Percentiles rank a stretch among this genome's conserved stretches.
Evolutionary conservation across 2,113 vertebrate species (phyloP).

Genomic region (Abramis brama): DNA sequence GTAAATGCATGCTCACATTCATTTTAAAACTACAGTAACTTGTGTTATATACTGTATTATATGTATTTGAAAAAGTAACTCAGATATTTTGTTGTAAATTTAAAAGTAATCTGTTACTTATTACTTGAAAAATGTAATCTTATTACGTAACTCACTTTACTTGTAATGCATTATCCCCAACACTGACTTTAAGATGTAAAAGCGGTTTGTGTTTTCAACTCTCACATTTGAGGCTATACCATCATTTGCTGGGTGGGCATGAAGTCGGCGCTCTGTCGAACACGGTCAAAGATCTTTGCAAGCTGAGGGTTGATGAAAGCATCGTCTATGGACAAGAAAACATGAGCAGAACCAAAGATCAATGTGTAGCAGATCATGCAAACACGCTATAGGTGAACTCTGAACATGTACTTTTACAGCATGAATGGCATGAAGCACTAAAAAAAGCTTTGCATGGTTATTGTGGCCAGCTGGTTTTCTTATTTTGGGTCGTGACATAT

Average conservation of each 20-base stretch:
- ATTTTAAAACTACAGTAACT: no score
- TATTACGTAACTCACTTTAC: no score
- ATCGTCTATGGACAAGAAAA: conserved; percentile 77
- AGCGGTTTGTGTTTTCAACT: conserved; percentile 42
- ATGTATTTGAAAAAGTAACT: no score
- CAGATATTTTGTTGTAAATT: no score
- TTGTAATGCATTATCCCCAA: no score
- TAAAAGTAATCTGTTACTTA: no score
- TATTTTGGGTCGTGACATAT: conserved; percentile 64
- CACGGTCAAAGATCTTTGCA: conserved; percentile 92
- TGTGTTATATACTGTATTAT: no score
- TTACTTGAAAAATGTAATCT: no score
- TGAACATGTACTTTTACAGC: not conserved
- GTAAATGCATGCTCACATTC: no score
- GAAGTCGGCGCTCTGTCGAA: conserved; percentile 93
- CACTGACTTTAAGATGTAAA: not conserved
- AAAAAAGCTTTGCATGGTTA: conserved; percentile 1
- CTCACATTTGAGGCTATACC: conserved; percentile 73
- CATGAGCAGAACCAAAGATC: no score
- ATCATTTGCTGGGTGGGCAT: conserved; percentile 94
- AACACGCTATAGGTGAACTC: not conserved
- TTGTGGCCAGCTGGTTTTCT: conserved; percentile 56
- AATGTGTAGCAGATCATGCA: no score
- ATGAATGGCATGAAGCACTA: not conserved
- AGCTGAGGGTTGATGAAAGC: conserved; percentile 93